Percentiles rank a stretch among this genome's conserved stretches.
These are phyloP conservation scores for Bubalus kerabau DNA, from an alignment of 2,113 vertebrate genomes.

Conservation along the genomic window DNA sequence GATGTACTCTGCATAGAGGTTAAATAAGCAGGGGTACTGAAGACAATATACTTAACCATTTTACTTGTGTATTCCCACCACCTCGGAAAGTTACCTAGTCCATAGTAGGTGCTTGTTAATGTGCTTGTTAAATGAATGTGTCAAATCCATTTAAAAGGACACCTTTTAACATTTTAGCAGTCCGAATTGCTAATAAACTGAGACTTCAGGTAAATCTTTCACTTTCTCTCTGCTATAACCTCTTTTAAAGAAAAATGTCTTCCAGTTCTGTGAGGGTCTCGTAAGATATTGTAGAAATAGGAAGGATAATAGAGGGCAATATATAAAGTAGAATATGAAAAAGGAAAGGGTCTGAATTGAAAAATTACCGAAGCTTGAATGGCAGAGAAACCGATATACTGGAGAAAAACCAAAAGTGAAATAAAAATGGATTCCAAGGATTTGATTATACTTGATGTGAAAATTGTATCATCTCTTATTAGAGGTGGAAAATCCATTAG, in stretches of 20 bases:
- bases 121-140: background rate
- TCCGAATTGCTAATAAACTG: background rate
- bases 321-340: background rate
- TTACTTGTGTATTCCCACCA: background rate
- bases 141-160: background rate
- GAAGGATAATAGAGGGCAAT: background rate
- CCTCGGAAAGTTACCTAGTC: background rate
- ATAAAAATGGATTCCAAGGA: background rate
- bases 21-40: background rate
- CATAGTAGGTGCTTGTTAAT: background rate
- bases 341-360: background rate
- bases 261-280: slow-evolving; percentile 21
- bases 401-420: background rate
- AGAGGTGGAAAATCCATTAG: background rate
- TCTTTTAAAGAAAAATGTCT: slow-evolving; percentile 24
- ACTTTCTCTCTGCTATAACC: background rate
- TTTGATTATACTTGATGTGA: slow-evolving; percentile 19
- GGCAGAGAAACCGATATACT: background rate
- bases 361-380: slow-evolving; percentile 5
- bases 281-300: background rate
- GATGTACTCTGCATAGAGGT: background rate
- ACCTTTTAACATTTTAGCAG: background rate
- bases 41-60: background rate
- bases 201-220: slow-evolving; percentile 1
- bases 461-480: background rate